Percentiles rank a stretch among this genome's conserved stretches.
Evolutionary conservation across 2,888 invertebrate genomes (phyloP).

Genomic region (Hoplodrina blanda): DNA sequence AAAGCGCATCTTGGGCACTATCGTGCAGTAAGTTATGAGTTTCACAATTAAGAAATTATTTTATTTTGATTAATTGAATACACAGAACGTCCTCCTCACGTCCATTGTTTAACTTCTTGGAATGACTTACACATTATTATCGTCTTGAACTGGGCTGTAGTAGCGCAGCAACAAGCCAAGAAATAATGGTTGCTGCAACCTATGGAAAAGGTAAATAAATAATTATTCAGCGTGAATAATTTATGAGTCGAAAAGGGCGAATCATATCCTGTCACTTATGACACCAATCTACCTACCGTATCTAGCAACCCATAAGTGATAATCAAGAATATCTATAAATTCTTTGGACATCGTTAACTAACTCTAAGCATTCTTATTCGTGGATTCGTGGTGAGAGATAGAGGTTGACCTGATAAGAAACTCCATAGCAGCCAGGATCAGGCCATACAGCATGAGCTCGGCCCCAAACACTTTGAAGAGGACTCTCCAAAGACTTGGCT

Average conservation of each 20-base stretch:
- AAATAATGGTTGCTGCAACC: slow-evolving; percentile 92
- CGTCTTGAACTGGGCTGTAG: slow-evolving; percentile 85
- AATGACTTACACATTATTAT: slow-evolving; percentile 76
- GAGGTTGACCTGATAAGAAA: slow-evolving; percentile 88
- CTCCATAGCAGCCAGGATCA: slow-evolving; percentile 92
- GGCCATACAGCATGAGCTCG: slow-evolving; percentile 91
- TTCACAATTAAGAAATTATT: slow-evolving; percentile 13
- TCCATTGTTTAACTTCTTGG: background rate
- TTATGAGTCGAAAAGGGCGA: background rate
- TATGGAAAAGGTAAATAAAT: slow-evolving; percentile 67
- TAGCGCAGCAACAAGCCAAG: slow-evolving; percentile 91
- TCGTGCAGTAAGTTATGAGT: background rate
- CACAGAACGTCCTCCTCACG: background rate
- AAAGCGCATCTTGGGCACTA: background rate
- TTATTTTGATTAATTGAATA: background rate
- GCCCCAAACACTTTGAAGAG: slow-evolving; percentile 91
- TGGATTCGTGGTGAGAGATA: background rate
- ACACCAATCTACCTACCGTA: too few relatives aligned
- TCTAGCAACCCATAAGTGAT: background rate
- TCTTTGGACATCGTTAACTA: too few relatives aligned
- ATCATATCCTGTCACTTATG: background rate
- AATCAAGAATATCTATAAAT: too few relatives aligned
- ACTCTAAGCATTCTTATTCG: background rate
- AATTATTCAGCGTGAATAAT: too few relatives aligned
- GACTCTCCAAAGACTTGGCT: slow-evolving; percentile 91